phyloP scores from a whole-genome alignment of 2,113 vertebrate species.

The Clarias batrachus region DNA sequence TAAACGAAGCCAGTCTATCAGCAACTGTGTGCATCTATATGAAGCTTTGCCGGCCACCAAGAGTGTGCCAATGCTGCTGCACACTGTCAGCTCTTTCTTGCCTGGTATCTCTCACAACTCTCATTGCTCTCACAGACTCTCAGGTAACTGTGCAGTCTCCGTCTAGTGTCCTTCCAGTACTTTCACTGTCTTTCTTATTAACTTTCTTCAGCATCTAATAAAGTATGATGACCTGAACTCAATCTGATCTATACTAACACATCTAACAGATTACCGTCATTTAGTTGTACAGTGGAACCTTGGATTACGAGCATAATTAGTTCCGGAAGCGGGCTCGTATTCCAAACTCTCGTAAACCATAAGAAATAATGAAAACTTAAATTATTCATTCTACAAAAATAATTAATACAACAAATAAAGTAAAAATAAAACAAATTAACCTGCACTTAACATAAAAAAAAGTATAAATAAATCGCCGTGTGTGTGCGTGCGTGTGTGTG shows the following conservation, averaged over 20 bases:
- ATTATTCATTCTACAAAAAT: too few species aligned
- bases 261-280: neutral
- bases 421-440: too few species aligned
- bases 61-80: slow-evolving; percentile 96
- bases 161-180: neutral
- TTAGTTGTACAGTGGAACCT: neutral
- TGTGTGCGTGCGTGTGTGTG: too few species aligned
- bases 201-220: neutral
- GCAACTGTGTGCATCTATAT: slow-evolving; percentile 97
- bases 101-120: slow-evolving; percentile 97
- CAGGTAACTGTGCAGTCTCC: slow-evolving; percentile 81
- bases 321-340: too few species aligned
- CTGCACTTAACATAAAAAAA: too few species aligned
- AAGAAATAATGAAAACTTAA: too few species aligned
- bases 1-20: slow-evolving; percentile 99
- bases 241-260: neutral
- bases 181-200: slow-evolving; percentile 7
- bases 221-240: neutral
- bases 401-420: too few species aligned
- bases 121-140: slow-evolving; percentile 93
- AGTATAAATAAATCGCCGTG: too few species aligned
- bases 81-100: slow-evolving; percentile 98
- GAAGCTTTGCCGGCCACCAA: slow-evolving; percentile 96
- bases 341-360: too few species aligned
- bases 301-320: too few species aligned